Conservation (phyloP, 2,113 vertebrate species). For the Chloropsis hardwickii region DNA sequence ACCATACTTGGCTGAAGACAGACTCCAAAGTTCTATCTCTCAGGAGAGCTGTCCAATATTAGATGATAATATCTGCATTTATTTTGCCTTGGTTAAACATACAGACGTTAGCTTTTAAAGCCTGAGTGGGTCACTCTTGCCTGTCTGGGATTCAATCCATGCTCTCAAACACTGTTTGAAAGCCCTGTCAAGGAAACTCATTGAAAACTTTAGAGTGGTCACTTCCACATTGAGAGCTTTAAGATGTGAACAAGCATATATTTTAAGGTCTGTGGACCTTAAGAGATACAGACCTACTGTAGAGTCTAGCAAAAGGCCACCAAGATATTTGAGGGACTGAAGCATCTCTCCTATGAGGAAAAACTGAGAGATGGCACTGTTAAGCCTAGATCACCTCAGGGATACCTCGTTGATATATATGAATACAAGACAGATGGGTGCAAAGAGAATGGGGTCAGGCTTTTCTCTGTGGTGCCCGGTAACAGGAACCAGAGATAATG, state of each 20-base stretch:
- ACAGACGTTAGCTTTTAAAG: background rate
- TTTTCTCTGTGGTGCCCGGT: background rate
- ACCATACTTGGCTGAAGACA: background rate
- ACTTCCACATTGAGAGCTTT: background rate
- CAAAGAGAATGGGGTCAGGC: background rate
- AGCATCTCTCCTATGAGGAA: background rate
- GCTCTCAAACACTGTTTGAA: background rate
- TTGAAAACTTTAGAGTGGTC: background rate
- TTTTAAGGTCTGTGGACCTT: accelerated
- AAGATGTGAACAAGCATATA: background rate
- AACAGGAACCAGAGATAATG: background rate
- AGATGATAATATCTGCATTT: background rate
- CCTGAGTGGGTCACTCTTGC: accelerated
- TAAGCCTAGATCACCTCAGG: background rate
- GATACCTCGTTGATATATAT: background rate
- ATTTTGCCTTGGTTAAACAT: background rate
- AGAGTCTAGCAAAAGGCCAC: background rate
- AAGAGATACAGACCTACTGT: accelerated
- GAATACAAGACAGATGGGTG: background rate
- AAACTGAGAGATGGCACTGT: background rate
- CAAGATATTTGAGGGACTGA: background rate
- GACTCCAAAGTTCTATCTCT: background rate
- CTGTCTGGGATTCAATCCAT: background rate
- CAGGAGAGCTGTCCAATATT: background rate
- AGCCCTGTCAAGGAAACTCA: background rate